A percentile compares a stretch with the other conserved stretches of the same genome.
Conservation (phyloP, 2,888 invertebrate genomes). For the Hypercompe scribonia region DNA sequence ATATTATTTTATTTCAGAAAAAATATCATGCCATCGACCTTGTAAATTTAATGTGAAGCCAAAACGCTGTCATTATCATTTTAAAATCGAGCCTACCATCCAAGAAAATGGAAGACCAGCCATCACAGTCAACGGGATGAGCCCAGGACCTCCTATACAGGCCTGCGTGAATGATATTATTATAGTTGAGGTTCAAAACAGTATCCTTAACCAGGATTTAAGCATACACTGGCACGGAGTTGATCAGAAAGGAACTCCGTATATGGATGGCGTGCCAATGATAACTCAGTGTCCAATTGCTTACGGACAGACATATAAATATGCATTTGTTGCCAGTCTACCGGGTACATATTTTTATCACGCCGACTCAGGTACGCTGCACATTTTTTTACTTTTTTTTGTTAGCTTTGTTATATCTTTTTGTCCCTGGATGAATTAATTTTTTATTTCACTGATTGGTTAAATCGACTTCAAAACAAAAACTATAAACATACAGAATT, state of each 20-base stretch:
- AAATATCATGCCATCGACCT: conserved; percentile 76
- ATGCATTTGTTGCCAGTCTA: conserved; percentile 89
- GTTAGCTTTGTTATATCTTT: not conserved
- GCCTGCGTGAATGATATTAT: conserved; percentile 91
- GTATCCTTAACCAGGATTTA: conserved; percentile 89
- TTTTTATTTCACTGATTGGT: not conserved
- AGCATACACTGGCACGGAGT: conserved; percentile 93
- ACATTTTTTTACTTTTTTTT: not conserved
- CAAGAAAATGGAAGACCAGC: conserved; percentile 66
- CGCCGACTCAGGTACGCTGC: conserved; percentile 86
- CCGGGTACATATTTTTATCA: conserved; percentile 92
- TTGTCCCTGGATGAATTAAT: not conserved
- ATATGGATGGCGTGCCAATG: conserved; percentile 92
- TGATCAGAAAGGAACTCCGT: conserved; percentile 88
- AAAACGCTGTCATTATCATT: conserved; percentile 73
- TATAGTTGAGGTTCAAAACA: conserved; percentile 90
- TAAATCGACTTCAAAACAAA: not conserved
- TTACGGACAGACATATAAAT: conserved; percentile 89
- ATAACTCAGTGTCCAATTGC: conserved; percentile 92
- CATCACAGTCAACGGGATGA: conserved; percentile 72
- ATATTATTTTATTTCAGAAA: conserved; percentile 66
- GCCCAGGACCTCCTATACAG: conserved; percentile 86
- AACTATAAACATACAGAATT: not conserved
- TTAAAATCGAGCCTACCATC: conserved; percentile 72
- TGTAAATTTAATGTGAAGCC: conserved; percentile 84